Base-by-base conservation (phyloP, 1,140 invertebrate species). In the Nilaparvata lugens region DNA sequence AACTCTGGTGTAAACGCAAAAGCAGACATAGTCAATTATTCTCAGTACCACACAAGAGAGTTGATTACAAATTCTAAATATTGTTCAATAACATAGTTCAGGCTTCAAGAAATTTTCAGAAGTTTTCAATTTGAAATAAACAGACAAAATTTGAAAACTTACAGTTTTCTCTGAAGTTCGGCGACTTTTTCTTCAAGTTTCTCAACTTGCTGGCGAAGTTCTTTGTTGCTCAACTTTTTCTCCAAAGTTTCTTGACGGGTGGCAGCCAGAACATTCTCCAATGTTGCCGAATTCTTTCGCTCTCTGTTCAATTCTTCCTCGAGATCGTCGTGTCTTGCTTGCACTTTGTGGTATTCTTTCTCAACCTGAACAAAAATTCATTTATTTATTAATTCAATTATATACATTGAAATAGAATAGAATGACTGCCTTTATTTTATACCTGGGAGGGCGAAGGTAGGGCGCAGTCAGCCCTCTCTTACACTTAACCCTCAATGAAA, bases 81-180 rank as follows among this genome's bases (percentile, higher is more conserved):
- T n/a, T 40, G 38, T 40, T 40, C n/a, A 40, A 40, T 9, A 9
- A 9, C 38, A 9, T 40, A 9, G 9, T n/a, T 40, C n/a, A 40
- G 38, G n/a, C 38, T 40, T 40, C n/a, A 9, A 9, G 38, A 40
- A n/a, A 40, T 9, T 40, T 40, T 9, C 38, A 40, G 9, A 40
- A n/a, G n/a, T 9, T 40, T 40, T 40, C 9, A 19, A 35, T 43
- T 40, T 9, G 9, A 9, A 40, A 40, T 40, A n/a, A 40, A 40
- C n/a, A n/a, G n/a, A n/a, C n/a, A 9, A 40, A n/a, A 40, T 40
- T 9, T 9, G 9, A 40, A 40, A 9, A 72, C 76, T 76, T 73
- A 82, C 81, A 82, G 66, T 74, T 76, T 77, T 9, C 65, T 69
- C 57, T 78, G 75, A 4, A 81, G 68, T 25, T 78, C 76, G 11